A percentile compares a stretch with the other conserved stretches of the same genome.
Conservation (phyloP, 2,888 invertebrate species). For the Hedya salicella region DNA sequence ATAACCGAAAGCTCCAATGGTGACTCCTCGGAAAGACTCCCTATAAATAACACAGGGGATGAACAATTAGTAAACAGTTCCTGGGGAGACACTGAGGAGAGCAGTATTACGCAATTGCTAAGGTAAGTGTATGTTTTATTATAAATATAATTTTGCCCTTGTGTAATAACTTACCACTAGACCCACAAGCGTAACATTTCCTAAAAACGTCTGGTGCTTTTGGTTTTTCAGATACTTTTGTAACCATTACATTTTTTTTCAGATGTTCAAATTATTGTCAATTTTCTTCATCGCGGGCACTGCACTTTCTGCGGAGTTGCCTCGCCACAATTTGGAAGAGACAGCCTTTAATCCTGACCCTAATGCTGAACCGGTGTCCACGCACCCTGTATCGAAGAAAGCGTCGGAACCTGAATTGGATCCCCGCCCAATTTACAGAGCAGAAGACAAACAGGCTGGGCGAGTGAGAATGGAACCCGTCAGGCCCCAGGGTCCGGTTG, state of each 20-base stretch:
- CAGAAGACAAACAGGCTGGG: slow-evolving; percentile 59
- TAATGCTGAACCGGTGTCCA: slow-evolving; percentile 56
- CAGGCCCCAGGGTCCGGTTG: slow-evolving; percentile 60
- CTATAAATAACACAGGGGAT: slow-evolving; percentile 65
- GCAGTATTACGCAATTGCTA: slow-evolving; percentile 46
- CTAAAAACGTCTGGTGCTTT: background rate
- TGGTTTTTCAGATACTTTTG: no score
- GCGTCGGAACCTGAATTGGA: slow-evolving; percentile 53
- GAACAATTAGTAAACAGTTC: slow-evolving; percentile 55
- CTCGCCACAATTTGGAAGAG: slow-evolving; percentile 58
- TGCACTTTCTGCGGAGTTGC: slow-evolving; percentile 65
- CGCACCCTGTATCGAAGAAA: slow-evolving; percentile 59
- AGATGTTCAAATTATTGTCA: slow-evolving; percentile 65
- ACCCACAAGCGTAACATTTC: no score
- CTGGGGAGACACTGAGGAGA: slow-evolving; percentile 46
- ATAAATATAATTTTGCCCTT: background rate
- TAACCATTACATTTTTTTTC: no score
- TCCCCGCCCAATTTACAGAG: slow-evolving; percentile 69
- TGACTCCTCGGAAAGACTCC: slow-evolving; percentile 48
- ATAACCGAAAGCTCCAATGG: slow-evolving; percentile 55
- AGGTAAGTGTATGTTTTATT: slow-evolving; percentile 53
- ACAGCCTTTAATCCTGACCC: slow-evolving; percentile 60
- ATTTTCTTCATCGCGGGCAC: slow-evolving; percentile 55
- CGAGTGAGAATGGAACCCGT: slow-evolving; percentile 69
- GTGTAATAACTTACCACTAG: no score